Percentiles rank a stretch among this genome's conserved stretches.
Conservation (phyloP, 2,113 vertebrate species). For the Nesogale talazaci region DNA sequence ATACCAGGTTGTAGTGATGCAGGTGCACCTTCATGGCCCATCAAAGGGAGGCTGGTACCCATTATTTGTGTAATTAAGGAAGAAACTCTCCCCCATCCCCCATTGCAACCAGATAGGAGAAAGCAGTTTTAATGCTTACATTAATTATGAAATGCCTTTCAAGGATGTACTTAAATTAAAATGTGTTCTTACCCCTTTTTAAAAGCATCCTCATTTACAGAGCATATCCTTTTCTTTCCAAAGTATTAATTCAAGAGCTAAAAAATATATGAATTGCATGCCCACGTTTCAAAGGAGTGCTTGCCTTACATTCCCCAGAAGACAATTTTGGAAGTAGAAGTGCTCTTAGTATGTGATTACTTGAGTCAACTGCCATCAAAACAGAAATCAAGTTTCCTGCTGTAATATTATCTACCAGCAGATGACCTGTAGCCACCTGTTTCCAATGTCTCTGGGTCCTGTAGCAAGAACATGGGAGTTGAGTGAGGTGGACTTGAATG, state of each 20-base stretch:
- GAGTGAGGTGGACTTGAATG: not conserved
- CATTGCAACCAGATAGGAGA: slow-evolving; percentile 71
- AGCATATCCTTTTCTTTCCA: slow-evolving; percentile 13
- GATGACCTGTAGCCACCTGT: not conserved
- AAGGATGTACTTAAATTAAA: slow-evolving; percentile 68
- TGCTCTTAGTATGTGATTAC: not conserved
- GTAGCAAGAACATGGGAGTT: not conserved
- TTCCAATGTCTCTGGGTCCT: not conserved
- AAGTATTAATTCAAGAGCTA: slow-evolving; percentile 52
- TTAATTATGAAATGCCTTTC: slow-evolving; percentile 77
- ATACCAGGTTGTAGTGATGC: slow-evolving; percentile 76
- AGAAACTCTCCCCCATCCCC: not conserved
- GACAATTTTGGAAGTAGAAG: not conserved
- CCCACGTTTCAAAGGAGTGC: slow-evolving; percentile 29
- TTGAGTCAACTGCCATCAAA: slow-evolving; percentile 3
- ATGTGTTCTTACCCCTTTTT: slow-evolving; percentile 54
- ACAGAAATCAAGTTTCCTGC: not conserved
- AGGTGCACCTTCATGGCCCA: slow-evolving; percentile 76
- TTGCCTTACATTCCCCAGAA: slow-evolving; percentile 30
- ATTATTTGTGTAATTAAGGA: slow-evolving; percentile 77
- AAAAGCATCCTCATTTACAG: not conserved
- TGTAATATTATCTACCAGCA: not conserved
- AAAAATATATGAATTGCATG: slow-evolving; percentile 15
- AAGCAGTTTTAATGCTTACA: slow-evolving; percentile 71
- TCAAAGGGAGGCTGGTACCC: slow-evolving; percentile 78